Conservation (phyloP, 2,113 vertebrate species). For the Melozone crissalis region DNA sequence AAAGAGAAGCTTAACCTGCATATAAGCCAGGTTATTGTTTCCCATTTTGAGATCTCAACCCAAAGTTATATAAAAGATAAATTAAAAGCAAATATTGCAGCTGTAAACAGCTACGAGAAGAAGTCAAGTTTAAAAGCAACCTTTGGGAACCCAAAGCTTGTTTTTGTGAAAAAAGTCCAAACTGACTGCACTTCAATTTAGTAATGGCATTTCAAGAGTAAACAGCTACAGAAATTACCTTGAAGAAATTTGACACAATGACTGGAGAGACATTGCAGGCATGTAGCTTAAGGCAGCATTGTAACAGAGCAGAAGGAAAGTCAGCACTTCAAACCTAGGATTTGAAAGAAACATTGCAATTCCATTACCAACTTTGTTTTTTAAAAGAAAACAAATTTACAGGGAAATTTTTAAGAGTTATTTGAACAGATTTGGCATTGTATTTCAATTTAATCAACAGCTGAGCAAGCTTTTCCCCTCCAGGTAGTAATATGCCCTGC, state of each 20-base stretch:
- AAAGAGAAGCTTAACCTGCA: not conserved
- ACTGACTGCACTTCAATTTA: not conserved
- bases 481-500: not conserved
- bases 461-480: not conserved
- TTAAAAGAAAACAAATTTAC: not conserved
- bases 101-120: not conserved
- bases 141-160: not conserved
- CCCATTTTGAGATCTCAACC: not conserved
- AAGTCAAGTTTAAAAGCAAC: not conserved
- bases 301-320: constrained; percentile 94
- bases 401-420: not conserved
- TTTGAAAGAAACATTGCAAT: constrained; percentile 21
- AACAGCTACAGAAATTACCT: constrained; percentile 78
- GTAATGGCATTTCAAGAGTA: not conserved
- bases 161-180: not conserved
- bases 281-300: constrained; percentile 93
- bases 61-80: not conserved
- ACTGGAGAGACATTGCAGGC: constrained; percentile 90
- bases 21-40: not conserved
- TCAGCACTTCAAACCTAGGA: constrained; percentile 93
- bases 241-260: constrained; percentile 94
- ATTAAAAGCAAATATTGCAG: not conserved
- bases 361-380: not conserved
- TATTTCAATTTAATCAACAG: not conserved
- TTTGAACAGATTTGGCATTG: not conserved